A percentile compares a stretch with the other conserved stretches of the same genome.
phyloP scores from a whole-genome alignment of 2,113 vertebrate genomes.

The Campylomormyrus numenius region DNA sequence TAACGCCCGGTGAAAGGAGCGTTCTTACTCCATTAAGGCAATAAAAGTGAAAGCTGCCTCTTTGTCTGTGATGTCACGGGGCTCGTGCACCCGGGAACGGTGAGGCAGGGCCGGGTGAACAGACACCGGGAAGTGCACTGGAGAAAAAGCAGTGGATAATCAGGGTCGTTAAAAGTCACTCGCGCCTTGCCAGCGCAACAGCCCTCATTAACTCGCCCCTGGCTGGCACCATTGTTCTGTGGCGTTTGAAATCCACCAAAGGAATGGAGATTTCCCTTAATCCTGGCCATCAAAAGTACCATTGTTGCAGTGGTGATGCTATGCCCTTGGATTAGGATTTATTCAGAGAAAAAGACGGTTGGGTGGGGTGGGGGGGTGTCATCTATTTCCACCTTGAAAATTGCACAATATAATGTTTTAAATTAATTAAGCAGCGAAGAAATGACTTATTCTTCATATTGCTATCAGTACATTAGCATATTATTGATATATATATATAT shows the following conservation, averaged over 20 bases:
- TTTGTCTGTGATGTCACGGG: conserved; percentile 63
- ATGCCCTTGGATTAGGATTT: conserved; percentile 54
- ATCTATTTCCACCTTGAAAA: conserved; percentile 48
- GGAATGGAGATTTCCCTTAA: conserved; percentile 84
- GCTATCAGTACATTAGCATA: conserved; percentile 38
- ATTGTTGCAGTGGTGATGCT: conserved; percentile 62
- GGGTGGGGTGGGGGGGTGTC: conserved; percentile 19
- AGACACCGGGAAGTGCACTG: not conserved
- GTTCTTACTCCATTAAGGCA: conserved; percentile 78
- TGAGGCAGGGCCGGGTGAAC: not conserved
- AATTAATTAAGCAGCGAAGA: conserved; percentile 43
- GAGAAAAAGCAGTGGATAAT: conserved; percentile 52
- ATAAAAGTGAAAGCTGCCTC: conserved; percentile 79
- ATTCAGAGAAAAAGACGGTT: conserved; percentile 7
- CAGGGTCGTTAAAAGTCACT: conserved; percentile 75
- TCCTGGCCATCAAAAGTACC: conserved; percentile 80
- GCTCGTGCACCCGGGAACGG: conserved; percentile 35
- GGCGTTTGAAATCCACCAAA: conserved; percentile 82
- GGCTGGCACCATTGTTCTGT: conserved; percentile 78
- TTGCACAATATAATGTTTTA: conserved; percentile 58
- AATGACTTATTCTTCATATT: conserved; percentile 52
- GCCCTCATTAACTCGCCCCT: conserved; percentile 78
- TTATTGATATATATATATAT: conserved; percentile 64
- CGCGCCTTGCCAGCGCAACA: conserved; percentile 63
- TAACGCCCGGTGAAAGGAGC: conserved; percentile 82